Evolutionary conservation across 2,797 vertebrate species (phyloP).

Genomic region (Clarias platycephalus): DNA sequence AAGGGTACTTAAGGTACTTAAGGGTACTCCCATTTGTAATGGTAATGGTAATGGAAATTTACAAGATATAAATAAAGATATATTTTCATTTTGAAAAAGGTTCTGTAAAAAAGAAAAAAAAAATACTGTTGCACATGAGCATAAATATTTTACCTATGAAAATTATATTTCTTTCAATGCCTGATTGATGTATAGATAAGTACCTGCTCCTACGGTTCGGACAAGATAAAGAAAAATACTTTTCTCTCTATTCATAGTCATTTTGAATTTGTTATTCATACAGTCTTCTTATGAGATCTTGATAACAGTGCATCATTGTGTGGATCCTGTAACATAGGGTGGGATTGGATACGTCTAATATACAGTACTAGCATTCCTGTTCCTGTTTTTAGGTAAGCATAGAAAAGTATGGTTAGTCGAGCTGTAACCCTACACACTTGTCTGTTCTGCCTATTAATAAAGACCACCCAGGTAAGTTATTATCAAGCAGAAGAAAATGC

Average conservation of each 20-base stretch:
- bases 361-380: too few relatives aligned
- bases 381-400: background rate
- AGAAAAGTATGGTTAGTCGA: background rate
- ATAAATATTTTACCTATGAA: background rate
- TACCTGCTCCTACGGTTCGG: background rate
- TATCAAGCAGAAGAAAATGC: slow-evolving; percentile 31
- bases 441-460: slow-evolving; percentile 1
- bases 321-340: background rate
- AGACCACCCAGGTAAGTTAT: slow-evolving; percentile 39
- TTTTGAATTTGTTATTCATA: background rate
- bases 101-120: background rate
- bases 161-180: background rate
- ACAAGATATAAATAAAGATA: background rate
- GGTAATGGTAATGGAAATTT: background rate
- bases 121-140: background rate
- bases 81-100: background rate
- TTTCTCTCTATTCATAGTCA: background rate
- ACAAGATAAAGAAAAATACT: background rate
- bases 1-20: too few relatives aligned
- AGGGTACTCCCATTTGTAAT: background rate
- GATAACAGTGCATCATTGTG: background rate
- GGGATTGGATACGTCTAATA: background rate
- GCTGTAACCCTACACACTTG: background rate
- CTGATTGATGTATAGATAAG: background rate
- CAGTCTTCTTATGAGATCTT: slow-evolving; percentile 1